A percentile compares a stretch with the other conserved stretches of the same genome.
phyloP scores from a whole-genome alignment of 1,140 invertebrate genomes.

The Drosophila mayri region DNA sequence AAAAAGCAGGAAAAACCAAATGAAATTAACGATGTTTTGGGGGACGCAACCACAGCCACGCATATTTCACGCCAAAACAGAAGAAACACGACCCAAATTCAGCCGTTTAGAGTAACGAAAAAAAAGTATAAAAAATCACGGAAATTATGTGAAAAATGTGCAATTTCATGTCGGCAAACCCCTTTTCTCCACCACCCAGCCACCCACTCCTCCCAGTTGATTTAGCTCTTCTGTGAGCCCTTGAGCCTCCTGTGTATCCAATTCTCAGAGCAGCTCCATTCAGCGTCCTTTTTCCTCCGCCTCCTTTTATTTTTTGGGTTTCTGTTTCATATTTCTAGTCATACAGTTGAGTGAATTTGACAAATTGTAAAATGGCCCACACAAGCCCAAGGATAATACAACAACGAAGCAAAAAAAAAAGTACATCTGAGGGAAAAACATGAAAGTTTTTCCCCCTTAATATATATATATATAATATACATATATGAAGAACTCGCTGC shows the following conservation, averaged over 20 bases:
- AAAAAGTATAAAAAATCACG: slow-evolving; percentile 31
- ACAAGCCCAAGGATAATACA: slow-evolving; percentile 21
- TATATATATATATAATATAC: slow-evolving; percentile 1
- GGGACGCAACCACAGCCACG: slow-evolving; percentile 45
- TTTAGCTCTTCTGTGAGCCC: slow-evolving; percentile 18
- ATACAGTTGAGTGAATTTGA: slow-evolving; percentile 78
- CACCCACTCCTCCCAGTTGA: slow-evolving; percentile 7
- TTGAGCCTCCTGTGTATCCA: slow-evolving; percentile 20
- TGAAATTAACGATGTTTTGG: slow-evolving; percentile 39
- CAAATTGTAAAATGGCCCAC: slow-evolving; percentile 72
- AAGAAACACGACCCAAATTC: slow-evolving; percentile 62
- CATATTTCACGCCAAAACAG: slow-evolving; percentile 61
- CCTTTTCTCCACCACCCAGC: slow-evolving; percentile 13
- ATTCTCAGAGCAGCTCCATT: slow-evolving; percentile 33
- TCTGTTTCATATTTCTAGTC: slow-evolving; percentile 61
- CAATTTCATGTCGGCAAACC: slow-evolving; percentile 70
- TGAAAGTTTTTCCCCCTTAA: slow-evolving; percentile 29
- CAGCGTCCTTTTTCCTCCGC: slow-evolving; percentile 16
- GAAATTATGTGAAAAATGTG: slow-evolving; percentile 80
- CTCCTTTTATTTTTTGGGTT: slow-evolving; percentile 15
- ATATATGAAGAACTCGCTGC: slow-evolving; percentile 24
- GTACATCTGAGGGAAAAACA: slow-evolving; percentile 6
- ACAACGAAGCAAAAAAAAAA: slow-evolving; percentile 6
- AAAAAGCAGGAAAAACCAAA: slow-evolving; percentile 28
- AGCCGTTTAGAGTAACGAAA: slow-evolving; percentile 48